A percentile compares a stretch with the other conserved stretches of the same genome.
phyloP scores from a whole-genome alignment of 1,140 invertebrate genomes.

The Sminthurides bifidus region DNA sequence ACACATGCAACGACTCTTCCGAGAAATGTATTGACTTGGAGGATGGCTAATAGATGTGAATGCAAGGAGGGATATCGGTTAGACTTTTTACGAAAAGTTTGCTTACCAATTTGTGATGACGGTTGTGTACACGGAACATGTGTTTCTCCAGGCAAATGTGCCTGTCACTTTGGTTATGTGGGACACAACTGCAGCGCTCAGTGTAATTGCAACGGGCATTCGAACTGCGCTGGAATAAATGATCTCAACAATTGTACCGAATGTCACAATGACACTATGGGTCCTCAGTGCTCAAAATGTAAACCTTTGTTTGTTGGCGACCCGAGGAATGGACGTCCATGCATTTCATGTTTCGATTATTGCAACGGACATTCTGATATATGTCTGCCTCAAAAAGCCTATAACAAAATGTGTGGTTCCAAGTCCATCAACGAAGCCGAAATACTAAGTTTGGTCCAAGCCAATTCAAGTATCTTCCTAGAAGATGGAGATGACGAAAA shows the following conservation, averaged over 20 bases:
- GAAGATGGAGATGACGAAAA: too few species aligned
- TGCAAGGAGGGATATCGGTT: slow-evolving; percentile 67
- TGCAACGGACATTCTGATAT: slow-evolving; percentile 78
- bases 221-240: slow-evolving; percentile 74
- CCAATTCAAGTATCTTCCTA: too few species aligned
- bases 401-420: slow-evolving; percentile 11
- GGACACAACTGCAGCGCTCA: slow-evolving; percentile 84
- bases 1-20: slow-evolving; percentile 71
- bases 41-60: slow-evolving; percentile 66
- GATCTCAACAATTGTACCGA: slow-evolving; percentile 65
- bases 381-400: slow-evolving; percentile 49
- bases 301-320: slow-evolving; percentile 80
- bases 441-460: too few species aligned
- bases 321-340: slow-evolving; percentile 70
- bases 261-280: slow-evolving; percentile 86
- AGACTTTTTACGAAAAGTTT: slow-evolving; percentile 38
- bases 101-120: slow-evolving; percentile 71
- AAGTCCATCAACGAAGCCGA: too few species aligned
- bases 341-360: slow-evolving; percentile 73
- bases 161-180: slow-evolving; percentile 89
- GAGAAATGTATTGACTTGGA: slow-evolving; percentile 67
- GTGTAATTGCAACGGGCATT: slow-evolving; percentile 89
- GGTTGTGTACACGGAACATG: slow-evolving; percentile 82
- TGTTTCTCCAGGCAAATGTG: slow-evolving; percentile 67
- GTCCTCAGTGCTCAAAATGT: slow-evolving; percentile 71